A percentile compares a stretch with the other conserved stretches of the same genome.
These are phyloP conservation scores for Drosophila erecta DNA, from an alignment of 1,140 invertebrate genomes.

Conservation along the genomic window DNA sequence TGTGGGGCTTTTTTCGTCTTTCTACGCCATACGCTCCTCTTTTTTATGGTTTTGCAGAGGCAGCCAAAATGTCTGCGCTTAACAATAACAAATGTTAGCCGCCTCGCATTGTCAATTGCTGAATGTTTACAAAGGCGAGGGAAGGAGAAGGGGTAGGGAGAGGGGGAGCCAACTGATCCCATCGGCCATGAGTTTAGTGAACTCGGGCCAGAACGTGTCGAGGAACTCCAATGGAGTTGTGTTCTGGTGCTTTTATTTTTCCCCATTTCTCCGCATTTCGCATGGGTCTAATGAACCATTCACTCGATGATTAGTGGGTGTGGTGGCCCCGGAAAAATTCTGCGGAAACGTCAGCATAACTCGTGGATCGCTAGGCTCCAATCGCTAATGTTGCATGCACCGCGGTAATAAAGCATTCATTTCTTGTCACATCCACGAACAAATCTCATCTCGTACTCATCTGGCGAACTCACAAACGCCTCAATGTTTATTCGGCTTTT, in stretches of 20 bases:
- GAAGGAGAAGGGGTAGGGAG: background rate
- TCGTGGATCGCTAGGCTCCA: conserved; percentile 20
- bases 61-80: conserved; percentile 44
- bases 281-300: conserved; percentile 75
- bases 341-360: conserved; percentile 61
- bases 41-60: conserved; percentile 26
- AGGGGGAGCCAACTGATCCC: conserved; percentile 7
- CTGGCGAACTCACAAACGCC: conserved; percentile 9
- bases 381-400: conserved; percentile 61
- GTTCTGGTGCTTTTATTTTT: conserved; percentile 46
- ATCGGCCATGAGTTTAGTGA: conserved; percentile 41
- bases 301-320: conserved; percentile 33
- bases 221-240: conserved; percentile 44
- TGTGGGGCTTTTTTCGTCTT: conserved; percentile 6
- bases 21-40: background rate
- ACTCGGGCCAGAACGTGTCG: conserved; percentile 45
- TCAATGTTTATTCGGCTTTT: conserved; percentile 49
- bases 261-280: conserved; percentile 60
- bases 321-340: conserved; percentile 28
- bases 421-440: conserved; percentile 63
- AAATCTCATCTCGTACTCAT: conserved; percentile 28
- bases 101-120: conserved; percentile 38
- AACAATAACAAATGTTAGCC: conserved; percentile 40
- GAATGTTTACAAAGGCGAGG: conserved; percentile 25
- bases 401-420: conserved; percentile 67